These are phyloP conservation scores for Melanotaenia pygmaea DNA, from an alignment of 2,797 vertebrate genomes.

Conservation along the genomic window DNA sequence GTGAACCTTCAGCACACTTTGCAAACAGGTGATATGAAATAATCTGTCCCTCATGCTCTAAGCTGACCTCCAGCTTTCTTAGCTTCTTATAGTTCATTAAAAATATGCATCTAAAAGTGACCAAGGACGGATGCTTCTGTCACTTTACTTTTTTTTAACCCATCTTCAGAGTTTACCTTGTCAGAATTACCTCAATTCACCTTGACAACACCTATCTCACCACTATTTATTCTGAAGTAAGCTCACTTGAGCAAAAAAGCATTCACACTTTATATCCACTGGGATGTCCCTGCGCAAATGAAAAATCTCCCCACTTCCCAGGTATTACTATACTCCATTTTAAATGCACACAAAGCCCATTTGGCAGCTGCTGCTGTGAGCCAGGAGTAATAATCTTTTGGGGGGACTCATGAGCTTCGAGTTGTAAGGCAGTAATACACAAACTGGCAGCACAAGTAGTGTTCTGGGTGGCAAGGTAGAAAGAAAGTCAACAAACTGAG, in stretches of 20 bases:
- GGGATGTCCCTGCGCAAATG: constrained; percentile 40
- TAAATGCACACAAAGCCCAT: constrained; percentile 28
- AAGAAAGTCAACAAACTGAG: constrained; percentile 36
- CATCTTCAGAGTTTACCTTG: constrained; percentile 7
- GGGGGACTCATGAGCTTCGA: constrained; percentile 6
- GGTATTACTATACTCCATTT: constrained; percentile 43
- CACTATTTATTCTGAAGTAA: constrained; percentile 50
- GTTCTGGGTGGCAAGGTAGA: constrained; percentile 6
- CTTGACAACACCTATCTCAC: constrained; percentile 21
- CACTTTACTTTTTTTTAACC: background rate
- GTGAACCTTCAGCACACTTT: background rate
- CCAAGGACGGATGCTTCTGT: background rate
- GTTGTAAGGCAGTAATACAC: constrained; percentile 37
- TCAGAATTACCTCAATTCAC: constrained; percentile 11
- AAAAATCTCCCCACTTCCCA: constrained; percentile 40
- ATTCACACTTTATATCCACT: constrained; percentile 53
- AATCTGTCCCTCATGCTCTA: background rate
- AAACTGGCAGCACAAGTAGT: constrained; percentile 35
- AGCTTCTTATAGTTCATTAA: background rate
- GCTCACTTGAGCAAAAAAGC: constrained; percentile 42
- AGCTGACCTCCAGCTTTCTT: background rate
- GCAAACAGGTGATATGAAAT: background rate
- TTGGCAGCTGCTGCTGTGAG: constrained; percentile 28
- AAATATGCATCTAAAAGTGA: background rate
- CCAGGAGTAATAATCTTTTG: constrained; percentile 16